A percentile compares a stretch with the other conserved stretches of the same genome.
Evolutionary conservation across 2,113 vertebrate genomes (phyloP).

Genomic region (Ciconia stormi): DNA sequence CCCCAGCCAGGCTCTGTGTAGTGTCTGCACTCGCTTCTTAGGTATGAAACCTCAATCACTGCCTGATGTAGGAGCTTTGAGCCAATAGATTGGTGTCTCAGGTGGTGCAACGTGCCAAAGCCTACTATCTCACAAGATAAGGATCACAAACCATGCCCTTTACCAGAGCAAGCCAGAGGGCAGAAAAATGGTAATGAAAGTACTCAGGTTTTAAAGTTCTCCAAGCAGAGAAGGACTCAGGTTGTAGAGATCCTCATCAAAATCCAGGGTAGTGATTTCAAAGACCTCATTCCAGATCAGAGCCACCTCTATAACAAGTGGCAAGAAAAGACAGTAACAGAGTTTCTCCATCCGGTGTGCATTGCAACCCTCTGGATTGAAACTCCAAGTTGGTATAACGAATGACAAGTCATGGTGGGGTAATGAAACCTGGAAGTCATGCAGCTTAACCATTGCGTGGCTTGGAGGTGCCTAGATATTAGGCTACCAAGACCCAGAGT

Average conservation of each 20-base stretch:
- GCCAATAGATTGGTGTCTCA: neutral
- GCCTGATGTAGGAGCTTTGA: neutral
- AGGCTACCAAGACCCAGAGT: neutral
- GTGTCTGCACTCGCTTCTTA: neutral
- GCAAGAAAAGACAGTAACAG: neutral
- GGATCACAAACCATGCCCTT: neutral
- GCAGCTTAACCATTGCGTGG: neutral
- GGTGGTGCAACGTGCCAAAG: neutral
- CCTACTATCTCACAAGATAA: neutral
- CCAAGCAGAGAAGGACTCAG: neutral
- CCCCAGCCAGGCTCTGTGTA: neutral
- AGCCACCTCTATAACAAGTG: neutral
- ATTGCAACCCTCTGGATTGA: neutral
- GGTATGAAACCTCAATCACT: neutral
- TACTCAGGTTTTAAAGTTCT: neutral
- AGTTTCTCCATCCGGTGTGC: neutral
- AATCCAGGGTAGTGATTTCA: neutral
- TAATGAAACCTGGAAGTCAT: neutral
- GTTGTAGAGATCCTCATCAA: neutral
- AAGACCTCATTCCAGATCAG: neutral
- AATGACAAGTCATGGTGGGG: neutral
- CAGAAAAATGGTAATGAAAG: neutral
- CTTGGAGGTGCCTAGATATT: neutral
- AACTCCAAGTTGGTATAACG: neutral
- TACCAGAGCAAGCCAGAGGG: neutral